These are phyloP conservation scores for Pinctada fucata DNA, from an alignment of 2,888 invertebrate species.

Conservation along the genomic window DNA sequence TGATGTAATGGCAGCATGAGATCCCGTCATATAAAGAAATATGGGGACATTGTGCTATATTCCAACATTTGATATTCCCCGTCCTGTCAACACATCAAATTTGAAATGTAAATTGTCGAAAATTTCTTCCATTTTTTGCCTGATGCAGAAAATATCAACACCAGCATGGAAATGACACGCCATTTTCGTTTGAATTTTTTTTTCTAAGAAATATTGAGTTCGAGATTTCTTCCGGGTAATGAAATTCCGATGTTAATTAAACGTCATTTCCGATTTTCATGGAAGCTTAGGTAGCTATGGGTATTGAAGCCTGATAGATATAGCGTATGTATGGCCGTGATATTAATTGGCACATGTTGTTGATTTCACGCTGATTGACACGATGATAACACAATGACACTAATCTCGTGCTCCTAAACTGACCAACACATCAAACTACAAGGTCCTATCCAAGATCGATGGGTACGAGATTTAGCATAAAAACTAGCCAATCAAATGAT, in stretches of 20 bases:
- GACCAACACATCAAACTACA: constrained; percentile 16
- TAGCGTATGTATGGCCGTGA: not conserved
- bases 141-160: too few relatives aligned
- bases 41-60: constrained; percentile 10
- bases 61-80: not conserved
- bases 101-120: not conserved
- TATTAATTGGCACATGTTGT: constrained; percentile 1
- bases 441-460: constrained; percentile 5
- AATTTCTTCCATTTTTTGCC: too few relatives aligned
- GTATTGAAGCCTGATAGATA: not conserved
- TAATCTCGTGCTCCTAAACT: constrained; percentile 12
- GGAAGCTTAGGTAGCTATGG: too few relatives aligned
- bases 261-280: too few relatives aligned
- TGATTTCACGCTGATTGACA: constrained; percentile 11
- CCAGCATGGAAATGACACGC: too few relatives aligned
- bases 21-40: constrained; percentile 29
- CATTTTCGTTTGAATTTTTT: too few relatives aligned
- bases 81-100: not conserved
- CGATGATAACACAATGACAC: constrained; percentile 20
- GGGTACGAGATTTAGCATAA: not conserved
- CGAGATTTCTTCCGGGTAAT: too few relatives aligned
- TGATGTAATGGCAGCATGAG: constrained; percentile 12
- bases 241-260: too few relatives aligned
- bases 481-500: not conserved
- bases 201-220: too few relatives aligned